phyloP scores from a whole-genome alignment of 2,888 invertebrate species.

The Lottia gigantea region DNA sequence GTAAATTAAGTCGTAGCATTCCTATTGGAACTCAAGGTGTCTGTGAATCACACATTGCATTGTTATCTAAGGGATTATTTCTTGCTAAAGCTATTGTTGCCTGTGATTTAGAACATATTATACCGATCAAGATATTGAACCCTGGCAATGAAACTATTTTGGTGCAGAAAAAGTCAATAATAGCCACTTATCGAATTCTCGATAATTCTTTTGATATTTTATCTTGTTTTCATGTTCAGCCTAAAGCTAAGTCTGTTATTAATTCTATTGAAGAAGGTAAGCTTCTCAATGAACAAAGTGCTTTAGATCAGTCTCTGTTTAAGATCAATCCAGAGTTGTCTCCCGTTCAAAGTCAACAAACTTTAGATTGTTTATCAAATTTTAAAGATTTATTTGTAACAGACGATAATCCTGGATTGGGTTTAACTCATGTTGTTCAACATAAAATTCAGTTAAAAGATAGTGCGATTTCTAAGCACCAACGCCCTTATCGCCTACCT shows the following conservation, averaged over 20 bases:
- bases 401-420: constrained; percentile 8
- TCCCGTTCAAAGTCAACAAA: not conserved
- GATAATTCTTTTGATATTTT: not conserved
- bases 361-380: not conserved
- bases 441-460: not conserved
- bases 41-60: not conserved
- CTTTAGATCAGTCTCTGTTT: not conserved
- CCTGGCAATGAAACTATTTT: not conserved
- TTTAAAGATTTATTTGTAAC: constrained; percentile 4
- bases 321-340: not conserved
- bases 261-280: no score
- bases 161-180: not conserved
- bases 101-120: not conserved
- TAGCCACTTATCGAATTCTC: not conserved
- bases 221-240: not conserved
- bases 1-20: not conserved
- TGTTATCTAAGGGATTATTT: not conserved
- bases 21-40: not conserved
- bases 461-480: not conserved
- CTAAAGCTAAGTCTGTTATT: no score
- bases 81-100: not conserved
- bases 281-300: no score
- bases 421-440: not conserved
- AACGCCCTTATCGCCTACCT: not conserved
- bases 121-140: not conserved